A percentile compares a stretch with the other conserved stretches of the same genome.
These are phyloP conservation scores for Podotricha telesiphe DNA, from an alignment of 2,888 invertebrate species.

Conservation along the genomic window DNA sequence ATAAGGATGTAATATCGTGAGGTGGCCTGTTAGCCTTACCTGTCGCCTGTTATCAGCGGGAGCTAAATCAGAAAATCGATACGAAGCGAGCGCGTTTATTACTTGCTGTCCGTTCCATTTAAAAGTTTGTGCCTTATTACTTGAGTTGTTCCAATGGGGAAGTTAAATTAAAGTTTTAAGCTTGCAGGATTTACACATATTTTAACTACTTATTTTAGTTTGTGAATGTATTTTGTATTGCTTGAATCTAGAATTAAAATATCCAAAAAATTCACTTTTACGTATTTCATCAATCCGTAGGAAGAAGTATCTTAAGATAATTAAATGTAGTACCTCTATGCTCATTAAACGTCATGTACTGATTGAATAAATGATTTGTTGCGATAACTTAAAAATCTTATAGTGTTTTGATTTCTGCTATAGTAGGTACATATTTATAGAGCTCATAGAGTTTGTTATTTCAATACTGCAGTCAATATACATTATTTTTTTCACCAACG, in stretches of 20 bases:
- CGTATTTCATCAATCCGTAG: too few species aligned
- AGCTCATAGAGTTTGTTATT: neutral
- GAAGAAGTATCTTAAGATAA: too few species aligned
- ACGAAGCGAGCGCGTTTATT: slow-evolving; percentile 59
- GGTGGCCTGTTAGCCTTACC: slow-evolving; percentile 52
- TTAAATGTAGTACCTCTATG: too few species aligned
- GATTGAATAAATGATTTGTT: too few species aligned
- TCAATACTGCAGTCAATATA: neutral
- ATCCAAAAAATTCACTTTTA: too few species aligned
- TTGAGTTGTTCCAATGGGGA: slow-evolving; percentile 41
- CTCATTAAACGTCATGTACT: too few species aligned
- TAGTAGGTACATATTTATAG: neutral
- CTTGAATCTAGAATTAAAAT: neutral
- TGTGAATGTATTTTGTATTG: neutral
- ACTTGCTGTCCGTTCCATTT: slow-evolving; percentile 57
- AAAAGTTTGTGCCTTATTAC: slow-evolving; percentile 54
- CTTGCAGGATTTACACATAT: slow-evolving; percentile 9
- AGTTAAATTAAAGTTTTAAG: slow-evolving; percentile 50
- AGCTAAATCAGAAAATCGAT: slow-evolving; percentile 81
- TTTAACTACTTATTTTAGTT: neutral
- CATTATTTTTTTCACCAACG: neutral
- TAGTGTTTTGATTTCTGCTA: neutral
- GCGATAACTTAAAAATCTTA: too few species aligned
- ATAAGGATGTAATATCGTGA: slow-evolving; percentile 27
- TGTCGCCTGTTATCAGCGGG: slow-evolving; percentile 68